Evolutionary conservation across 2,888 invertebrate species (phyloP).

Genomic region (Cerceris ruficornis): DNA sequence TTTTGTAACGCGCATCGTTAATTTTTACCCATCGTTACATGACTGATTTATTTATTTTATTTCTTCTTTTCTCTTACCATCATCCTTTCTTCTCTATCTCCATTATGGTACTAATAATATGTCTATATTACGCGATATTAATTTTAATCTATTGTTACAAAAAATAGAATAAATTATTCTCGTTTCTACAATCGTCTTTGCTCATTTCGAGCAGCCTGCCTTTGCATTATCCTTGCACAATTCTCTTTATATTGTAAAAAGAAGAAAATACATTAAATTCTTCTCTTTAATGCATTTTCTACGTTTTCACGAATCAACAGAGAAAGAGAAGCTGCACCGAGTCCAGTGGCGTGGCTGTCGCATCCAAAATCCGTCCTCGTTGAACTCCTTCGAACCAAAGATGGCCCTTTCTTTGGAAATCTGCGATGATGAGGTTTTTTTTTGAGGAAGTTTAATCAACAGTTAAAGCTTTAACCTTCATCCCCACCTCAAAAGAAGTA

Average conservation of each 20-base stretch:
- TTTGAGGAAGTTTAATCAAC: too few relatives aligned
- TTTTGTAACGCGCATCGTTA: conserved; percentile 9
- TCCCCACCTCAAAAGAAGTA: too few relatives aligned
- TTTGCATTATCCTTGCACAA: too few relatives aligned
- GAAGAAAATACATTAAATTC: too few relatives aligned
- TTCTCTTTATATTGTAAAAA: too few relatives aligned
- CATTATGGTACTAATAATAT: not conserved
- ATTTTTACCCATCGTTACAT: conserved; percentile 32
- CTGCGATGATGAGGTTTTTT: not conserved
- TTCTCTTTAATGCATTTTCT: conserved; percentile 57
- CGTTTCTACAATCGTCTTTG: conserved; percentile 4
- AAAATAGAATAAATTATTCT: conserved; percentile 15
- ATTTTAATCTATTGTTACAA: conserved; percentile 32
- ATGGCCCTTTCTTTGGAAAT: not conserved
- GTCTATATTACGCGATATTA: conserved; percentile 6
- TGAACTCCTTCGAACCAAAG: conserved; percentile 38
- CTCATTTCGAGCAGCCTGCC: too few relatives aligned
- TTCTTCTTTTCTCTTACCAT: not conserved
- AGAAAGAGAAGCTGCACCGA: conserved; percentile 79
- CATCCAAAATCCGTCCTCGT: conserved; percentile 78
- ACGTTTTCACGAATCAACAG: conserved; percentile 73
- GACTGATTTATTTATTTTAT: not conserved
- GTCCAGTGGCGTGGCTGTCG: conserved; percentile 81
- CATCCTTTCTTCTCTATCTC: not conserved
- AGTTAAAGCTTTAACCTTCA: too few relatives aligned